Base-by-base conservation (phyloP, 37 sponge, comb jelly and placozoan genomes). In the Axinella damicornis region DNA sequence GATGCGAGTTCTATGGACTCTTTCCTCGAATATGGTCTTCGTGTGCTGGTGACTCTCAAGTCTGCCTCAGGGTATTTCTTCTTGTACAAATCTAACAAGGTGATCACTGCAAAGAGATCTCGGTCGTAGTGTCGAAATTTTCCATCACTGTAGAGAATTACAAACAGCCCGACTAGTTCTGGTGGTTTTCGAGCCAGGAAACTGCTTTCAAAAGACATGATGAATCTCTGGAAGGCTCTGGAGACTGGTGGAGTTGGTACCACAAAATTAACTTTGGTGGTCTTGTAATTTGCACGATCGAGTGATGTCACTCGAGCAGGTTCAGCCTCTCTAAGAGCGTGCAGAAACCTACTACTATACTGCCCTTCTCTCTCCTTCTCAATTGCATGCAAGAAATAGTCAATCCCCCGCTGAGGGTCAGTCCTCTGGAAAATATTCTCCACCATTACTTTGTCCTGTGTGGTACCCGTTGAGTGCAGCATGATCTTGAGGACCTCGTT, bases 171-270 rank as follows among this genome's bases (percentile, higher is more conserved):
- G 37, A 89, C 83, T 17, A 67, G 63, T 46, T 77, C 89, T 28
- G 76, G 67, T 54, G 84, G 76, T 6, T 61, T 77, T 16, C 62
- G 64, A 21, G 78, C 78, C 4, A 89, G 73, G 16, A 77, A 83
- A 32, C 79, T 89, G 65, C 58, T 89, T 62, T 89, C 89, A 78
- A 89, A 89, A 16, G 89, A 83, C 64, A 83, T 71, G 57, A 89
- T 89, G 37, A 89, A 89, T 32, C 84, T 27, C 21, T 89, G 89
- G 37, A 89, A 89, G 19, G 38, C 72, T 35, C 71, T 55, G 19
- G 89, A 83, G 5, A 89, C 64, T 1, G 79, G 65, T 25, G 84
- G 63, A 20, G 89, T 64, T 22, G 83, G 40, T 12, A 89, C 58
- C 9, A 89, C 83, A 83, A 89, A 89, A 32, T 72, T 77, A 0